phyloP scores from a whole-genome alignment of 2,797 vertebrate genomes.

The Acanthurus lineatus region DNA sequence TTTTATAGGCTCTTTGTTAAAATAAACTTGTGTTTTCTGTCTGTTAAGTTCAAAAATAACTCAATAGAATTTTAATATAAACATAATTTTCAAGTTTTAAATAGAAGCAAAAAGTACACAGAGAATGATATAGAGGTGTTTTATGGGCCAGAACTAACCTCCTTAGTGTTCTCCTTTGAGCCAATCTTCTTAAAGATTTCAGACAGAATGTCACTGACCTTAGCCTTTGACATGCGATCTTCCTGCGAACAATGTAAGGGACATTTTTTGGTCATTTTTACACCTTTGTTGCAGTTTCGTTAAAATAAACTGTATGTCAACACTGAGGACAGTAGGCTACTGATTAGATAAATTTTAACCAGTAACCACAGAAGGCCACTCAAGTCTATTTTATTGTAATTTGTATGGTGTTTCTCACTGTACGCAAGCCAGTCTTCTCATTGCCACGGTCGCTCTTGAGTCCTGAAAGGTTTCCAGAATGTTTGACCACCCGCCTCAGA shows the following conservation, averaged over 20 bases:
- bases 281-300: too few relatives aligned
- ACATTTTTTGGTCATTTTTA: neutral
- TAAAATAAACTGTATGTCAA: too few relatives aligned
- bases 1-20: neutral
- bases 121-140: neutral
- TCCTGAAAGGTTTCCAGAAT: conserved; percentile 89
- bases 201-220: conserved; percentile 96
- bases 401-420: conserved; percentile 39
- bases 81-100: neutral
- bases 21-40: neutral
- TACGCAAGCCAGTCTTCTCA: conserved; percentile 91
- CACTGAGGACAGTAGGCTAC: too few relatives aligned
- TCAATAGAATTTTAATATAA: neutral
- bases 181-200: conserved; percentile 99
- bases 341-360: too few relatives aligned
- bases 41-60: neutral
- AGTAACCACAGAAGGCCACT: too few relatives aligned
- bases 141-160: conserved; percentile 81
- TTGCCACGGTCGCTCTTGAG: conserved; percentile 91
- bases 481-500: conserved; percentile 93
- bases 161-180: conserved; percentile 98
- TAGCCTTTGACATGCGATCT: conserved; percentile 95
- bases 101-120: neutral
- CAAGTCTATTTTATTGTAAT: neutral
- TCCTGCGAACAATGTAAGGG: conserved; percentile 82